These are phyloP conservation scores for Delichon dasypus DNA, from an alignment of 2,797 vertebrate genomes.

Conservation along the genomic window DNA sequence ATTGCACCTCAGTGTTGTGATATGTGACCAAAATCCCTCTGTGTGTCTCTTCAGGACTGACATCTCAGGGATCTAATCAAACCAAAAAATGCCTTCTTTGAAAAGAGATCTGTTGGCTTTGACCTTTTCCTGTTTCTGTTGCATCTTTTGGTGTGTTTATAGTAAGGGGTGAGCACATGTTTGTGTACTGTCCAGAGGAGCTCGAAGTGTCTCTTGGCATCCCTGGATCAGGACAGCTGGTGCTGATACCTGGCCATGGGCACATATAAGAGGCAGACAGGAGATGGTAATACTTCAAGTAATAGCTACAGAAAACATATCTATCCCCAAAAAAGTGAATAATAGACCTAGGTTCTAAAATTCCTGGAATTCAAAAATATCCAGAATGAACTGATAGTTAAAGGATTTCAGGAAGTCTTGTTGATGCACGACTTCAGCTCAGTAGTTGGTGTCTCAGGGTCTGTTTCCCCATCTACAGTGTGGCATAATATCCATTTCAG, in stretches of 20 bases:
- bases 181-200: fast-evolving
- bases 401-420: not conserved
- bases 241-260: not conserved
- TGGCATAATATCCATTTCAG: not conserved
- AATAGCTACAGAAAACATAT: not conserved
- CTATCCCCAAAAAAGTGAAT: not conserved
- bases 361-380: not conserved
- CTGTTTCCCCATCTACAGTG: not conserved
- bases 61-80: not conserved
- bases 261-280: not conserved
- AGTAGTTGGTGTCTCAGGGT: not conserved
- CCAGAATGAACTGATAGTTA: not conserved
- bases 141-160: not conserved
- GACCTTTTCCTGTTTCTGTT: not conserved
- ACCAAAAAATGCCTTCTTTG: not conserved
- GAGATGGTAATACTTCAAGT: not conserved
- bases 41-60: not conserved
- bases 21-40: not conserved
- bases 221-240: not conserved
- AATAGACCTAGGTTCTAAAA: not conserved
- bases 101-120: not conserved
- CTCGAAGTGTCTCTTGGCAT: not conserved
- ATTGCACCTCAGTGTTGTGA: fast-evolving
- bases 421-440: not conserved
- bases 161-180: fast-evolving